Evolutionary conservation across 1,140 invertebrate genomes (phyloP), one percentile per base, ranked within the genome.

Genomic region (Diorhabda sublineata): DNA sequence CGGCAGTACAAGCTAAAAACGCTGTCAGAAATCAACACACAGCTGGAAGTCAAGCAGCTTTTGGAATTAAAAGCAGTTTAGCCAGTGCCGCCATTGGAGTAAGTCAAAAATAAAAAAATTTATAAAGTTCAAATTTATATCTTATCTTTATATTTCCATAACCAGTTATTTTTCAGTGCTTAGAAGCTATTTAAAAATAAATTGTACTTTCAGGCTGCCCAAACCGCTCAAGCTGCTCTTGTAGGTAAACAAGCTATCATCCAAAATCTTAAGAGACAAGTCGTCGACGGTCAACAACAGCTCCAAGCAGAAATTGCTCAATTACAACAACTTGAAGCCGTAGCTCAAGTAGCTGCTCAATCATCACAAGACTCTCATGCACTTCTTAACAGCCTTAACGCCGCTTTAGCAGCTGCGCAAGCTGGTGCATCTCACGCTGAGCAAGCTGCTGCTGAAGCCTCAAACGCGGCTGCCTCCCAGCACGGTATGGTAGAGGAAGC

Each of bases 201-300:
- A 26, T 26, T 26, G 26, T 26, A 26, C 47, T 59, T 66, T 66
- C 47, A 76, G 73, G 73, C 75, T 42, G 75, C 75, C 42, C 71
- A 72, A 62, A 76, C 75, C 6, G 75, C 75, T 11, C 75, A 76
- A 66, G 75, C 75, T n/a, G 75, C 75, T 47, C 63, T 75, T 9
- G 75, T 76, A 9, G 75, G 75, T 44, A 76, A 76, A 69, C 75
- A 76, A 62, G 73, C 74, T 58, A 73, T 76, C 67, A 73, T 75
- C 26, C 69, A 72, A 47, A 69, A 61, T 62, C 64, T 76, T 3
- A 71, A 75, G 52, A 70, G 70, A 61, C 73, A 76, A 70, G 64
- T 73, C 9, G 56, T 42, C 45, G 69, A 76, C 45, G 75, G 73
- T 43, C 67, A 76, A 64, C 61, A 69, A 8, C 70, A 73, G 68